phyloP scores from a whole-genome alignment of 2,113 vertebrate genomes.

The Pitta sordida region DNA sequence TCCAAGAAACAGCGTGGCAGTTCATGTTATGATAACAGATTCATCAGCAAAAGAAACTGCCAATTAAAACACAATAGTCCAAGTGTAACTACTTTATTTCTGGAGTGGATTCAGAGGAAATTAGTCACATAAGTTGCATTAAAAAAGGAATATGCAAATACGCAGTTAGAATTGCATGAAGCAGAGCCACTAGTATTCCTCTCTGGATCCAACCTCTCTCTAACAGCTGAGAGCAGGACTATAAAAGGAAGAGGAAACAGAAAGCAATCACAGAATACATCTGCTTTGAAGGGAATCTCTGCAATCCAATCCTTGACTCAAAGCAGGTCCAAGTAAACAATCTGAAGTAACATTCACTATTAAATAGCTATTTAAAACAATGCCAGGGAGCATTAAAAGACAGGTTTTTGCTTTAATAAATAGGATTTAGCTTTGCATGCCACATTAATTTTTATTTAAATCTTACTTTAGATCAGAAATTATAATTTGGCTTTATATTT shows the following conservation, averaged over 20 bases:
- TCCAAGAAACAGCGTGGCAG: not conserved
- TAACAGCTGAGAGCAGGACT: not conserved
- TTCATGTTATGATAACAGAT: not conserved
- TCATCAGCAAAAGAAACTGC: not conserved
- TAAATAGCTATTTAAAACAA: not conserved
- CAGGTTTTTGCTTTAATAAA: not conserved
- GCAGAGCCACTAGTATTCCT: not conserved
- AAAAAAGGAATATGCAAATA: not conserved
- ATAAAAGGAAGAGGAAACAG: not conserved
- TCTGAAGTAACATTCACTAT: not conserved
- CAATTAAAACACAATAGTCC: conserved; percentile 5
- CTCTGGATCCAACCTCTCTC: not conserved
- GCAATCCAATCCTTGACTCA: not conserved
- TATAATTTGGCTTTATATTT: not conserved
- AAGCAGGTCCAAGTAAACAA: not conserved
- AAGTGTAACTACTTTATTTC: not conserved
- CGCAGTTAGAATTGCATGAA: not conserved
- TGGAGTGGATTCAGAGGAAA: not conserved
- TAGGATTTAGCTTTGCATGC: not conserved
- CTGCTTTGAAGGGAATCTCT: not conserved
- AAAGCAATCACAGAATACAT: not conserved
- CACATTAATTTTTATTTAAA: not conserved
- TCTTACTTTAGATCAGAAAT: not conserved
- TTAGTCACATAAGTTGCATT: not conserved
- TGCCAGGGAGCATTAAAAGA: not conserved